phyloP scores from a whole-genome alignment of 2,888 invertebrate species.

The Eupithecia inturbata region DNA sequence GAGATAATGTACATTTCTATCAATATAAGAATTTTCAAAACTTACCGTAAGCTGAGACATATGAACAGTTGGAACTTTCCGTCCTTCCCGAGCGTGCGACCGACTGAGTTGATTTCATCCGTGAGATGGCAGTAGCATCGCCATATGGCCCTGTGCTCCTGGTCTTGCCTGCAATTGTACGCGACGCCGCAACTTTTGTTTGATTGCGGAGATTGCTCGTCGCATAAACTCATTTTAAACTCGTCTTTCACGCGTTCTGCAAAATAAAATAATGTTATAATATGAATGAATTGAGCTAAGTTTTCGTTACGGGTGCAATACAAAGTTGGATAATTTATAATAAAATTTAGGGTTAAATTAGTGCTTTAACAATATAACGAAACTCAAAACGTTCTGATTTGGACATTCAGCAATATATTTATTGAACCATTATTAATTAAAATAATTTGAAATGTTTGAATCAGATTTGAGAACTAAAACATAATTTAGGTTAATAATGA shows the following conservation, averaged over 20 bases:
- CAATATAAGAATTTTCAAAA: neutral
- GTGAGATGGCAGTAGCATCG: constrained; percentile 94
- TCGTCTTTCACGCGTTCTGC: constrained; percentile 91
- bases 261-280: constrained; percentile 44
- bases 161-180: constrained; percentile 76
- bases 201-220: constrained; percentile 77
- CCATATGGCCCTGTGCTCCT: constrained; percentile 89
- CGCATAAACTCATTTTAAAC: constrained; percentile 89
- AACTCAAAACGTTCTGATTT: no score
- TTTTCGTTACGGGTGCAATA: neutral
- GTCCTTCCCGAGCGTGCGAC: constrained; percentile 95
- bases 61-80: constrained; percentile 99
- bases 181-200: constrained; percentile 67
- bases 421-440: no score
- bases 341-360: no score
- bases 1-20: neutral
- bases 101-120: constrained; percentile 93
- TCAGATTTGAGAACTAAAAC: no score
- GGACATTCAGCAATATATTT: no score
- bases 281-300: neutral
- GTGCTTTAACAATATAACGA: no score
- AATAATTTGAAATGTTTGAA: no score
- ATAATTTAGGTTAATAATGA: no score
- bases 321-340: neutral
- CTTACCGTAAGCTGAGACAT: constrained; percentile 94